Percentiles rank a stretch among this genome's conserved stretches.
Conservation (phyloP, 2,797 vertebrate genomes). For the Salmo trutta region DNA sequence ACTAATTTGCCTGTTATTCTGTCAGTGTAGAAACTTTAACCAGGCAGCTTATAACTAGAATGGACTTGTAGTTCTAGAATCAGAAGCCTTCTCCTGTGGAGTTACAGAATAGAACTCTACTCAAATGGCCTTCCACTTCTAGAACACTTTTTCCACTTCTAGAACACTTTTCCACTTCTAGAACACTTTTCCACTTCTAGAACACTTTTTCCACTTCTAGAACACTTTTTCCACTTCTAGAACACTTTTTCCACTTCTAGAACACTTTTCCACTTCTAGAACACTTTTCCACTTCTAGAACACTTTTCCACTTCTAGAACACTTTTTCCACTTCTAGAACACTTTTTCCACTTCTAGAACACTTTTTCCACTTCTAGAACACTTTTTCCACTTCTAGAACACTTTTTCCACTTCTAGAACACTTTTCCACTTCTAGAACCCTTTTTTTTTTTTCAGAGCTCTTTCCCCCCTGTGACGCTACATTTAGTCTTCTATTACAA, state of each 20-base stretch:
- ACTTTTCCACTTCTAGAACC: no score
- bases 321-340: conserved; percentile 23
- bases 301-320: not conserved
- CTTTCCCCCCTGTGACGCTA: conserved; percentile 55
- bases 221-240: conserved; percentile 19
- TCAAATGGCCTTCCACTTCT: conserved; percentile 35
- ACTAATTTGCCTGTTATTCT: not conserved
- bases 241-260: conserved; percentile 19
- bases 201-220: not conserved
- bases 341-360: not conserved
- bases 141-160: conserved; percentile 46
- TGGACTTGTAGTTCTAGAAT: not conserved
- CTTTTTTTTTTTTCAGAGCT: no score
- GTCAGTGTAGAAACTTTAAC: not conserved
- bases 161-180: conserved; percentile 15
- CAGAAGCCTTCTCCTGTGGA: not conserved
- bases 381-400: conserved; percentile 19
- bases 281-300: no score
- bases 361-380: conserved; percentile 27
- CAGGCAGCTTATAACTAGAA: no score
- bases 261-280: conserved; percentile 13
- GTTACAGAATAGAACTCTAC: conserved; percentile 45
- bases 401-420: no score
- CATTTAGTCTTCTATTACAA: conserved; percentile 67
- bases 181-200: conserved; percentile 13